A percentile compares a stretch with the other conserved stretches of the same genome.
Evolutionary conservation across 2,797 vertebrate genomes (phyloP).

Genomic region (Pipistrellus nathusii): DNA sequence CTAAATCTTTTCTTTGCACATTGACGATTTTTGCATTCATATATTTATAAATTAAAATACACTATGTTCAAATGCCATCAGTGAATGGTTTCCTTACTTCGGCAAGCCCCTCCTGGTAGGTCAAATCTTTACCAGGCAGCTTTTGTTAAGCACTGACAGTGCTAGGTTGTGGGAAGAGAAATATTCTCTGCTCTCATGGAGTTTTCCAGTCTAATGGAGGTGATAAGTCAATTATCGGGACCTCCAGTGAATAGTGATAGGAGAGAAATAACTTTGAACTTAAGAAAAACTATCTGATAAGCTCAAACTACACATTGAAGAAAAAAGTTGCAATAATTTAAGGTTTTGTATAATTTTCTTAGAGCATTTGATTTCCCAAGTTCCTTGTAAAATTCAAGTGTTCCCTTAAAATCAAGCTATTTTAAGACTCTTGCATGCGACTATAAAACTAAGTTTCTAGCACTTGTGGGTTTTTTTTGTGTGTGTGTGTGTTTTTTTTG

Average conservation of each 20-base stretch:
- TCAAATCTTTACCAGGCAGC: not conserved
- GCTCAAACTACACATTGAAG: not conserved
- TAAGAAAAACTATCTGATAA: not conserved
- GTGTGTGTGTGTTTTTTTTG: too few relatives aligned
- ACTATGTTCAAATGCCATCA: not conserved
- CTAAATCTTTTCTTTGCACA: not conserved
- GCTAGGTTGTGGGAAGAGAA: not conserved
- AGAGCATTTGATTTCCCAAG: not conserved
- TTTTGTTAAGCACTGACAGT: not conserved
- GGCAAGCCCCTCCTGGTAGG: not conserved
- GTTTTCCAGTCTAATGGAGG: not conserved
- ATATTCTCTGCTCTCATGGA: not conserved
- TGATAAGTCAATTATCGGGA: not conserved
- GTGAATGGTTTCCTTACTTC: not conserved
- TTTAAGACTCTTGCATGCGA: constrained; percentile 56
- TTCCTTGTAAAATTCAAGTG: not conserved
- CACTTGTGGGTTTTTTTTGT: constrained; percentile 10
- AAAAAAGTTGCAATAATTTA: constrained; percentile 4
- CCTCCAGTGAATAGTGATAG: not conserved
- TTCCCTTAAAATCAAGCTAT: constrained; percentile 33
- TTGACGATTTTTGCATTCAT: not conserved
- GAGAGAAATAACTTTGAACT: constrained; percentile 45
- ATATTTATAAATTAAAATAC: not conserved
- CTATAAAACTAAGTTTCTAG: constrained; percentile 55
- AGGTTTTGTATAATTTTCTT: not conserved